phyloP scores from a whole-genome alignment of 1,140 invertebrate species.

The Bursaphelenchus mucronatus region DNA sequence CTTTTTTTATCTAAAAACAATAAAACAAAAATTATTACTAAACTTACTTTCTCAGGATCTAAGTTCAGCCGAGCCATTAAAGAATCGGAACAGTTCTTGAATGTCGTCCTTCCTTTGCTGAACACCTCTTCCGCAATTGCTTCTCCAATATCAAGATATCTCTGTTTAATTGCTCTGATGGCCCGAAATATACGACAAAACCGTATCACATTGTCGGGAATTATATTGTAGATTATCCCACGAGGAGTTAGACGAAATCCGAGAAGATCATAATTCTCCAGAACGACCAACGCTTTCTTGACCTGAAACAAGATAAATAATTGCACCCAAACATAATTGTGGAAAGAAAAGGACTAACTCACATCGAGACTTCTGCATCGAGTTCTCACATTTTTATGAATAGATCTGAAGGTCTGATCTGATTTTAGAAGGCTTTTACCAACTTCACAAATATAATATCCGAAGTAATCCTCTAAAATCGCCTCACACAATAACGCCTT shows the following conservation, averaged over 20 bases:
- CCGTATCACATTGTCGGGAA: slow-evolving; percentile 23
- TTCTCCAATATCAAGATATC: slow-evolving; percentile 16
- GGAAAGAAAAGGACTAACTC: background rate
- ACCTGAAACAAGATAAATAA: slow-evolving; percentile 28
- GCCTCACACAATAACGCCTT: slow-evolving; percentile 29
- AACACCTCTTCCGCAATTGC: slow-evolving; percentile 17
- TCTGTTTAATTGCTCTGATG: slow-evolving; percentile 33
- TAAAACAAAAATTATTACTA: background rate
- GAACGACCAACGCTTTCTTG: slow-evolving; percentile 33
- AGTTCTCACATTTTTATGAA: slow-evolving; percentile 1
- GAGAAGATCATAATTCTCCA: slow-evolving; percentile 40
- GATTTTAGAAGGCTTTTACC: slow-evolving; percentile 23
- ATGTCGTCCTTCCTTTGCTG: slow-evolving; percentile 6
- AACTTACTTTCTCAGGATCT: slow-evolving; percentile 1
- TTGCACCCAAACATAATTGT: background rate
- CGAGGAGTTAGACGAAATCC: slow-evolving; percentile 27
- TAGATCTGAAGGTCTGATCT: background rate
- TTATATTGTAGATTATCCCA: slow-evolving; percentile 36
- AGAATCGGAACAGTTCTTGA: background rate
- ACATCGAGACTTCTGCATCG: slow-evolving; percentile 10
- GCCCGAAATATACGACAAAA: slow-evolving; percentile 30
- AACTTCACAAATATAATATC: slow-evolving; percentile 33
- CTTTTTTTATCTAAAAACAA: background rate
- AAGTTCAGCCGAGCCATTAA: background rate
- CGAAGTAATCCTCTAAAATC: slow-evolving; percentile 43